These are phyloP conservation scores for Hirtodrosophila alboralis DNA, from an alignment of 2,888 invertebrate genomes.

Conservation along the genomic window DNA sequence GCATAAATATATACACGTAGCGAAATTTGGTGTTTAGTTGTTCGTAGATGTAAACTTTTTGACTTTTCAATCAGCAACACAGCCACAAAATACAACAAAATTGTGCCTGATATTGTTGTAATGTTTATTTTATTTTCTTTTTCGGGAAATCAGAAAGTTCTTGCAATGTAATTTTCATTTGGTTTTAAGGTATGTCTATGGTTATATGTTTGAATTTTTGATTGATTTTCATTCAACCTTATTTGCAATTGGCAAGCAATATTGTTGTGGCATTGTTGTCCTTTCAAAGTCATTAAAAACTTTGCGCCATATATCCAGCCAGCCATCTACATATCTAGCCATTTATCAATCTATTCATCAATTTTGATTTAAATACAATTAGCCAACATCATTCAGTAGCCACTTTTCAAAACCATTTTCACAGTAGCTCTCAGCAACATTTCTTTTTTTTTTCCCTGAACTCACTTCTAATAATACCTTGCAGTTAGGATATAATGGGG, in stretches of 20 bases:
- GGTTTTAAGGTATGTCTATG: conserved; percentile 4
- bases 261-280: conserved; percentile 8
- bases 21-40: conserved; percentile 53
- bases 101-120: conserved; percentile 40
- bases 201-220: conserved; percentile 4
- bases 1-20: background rate
- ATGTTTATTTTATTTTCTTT: too few relatives aligned
- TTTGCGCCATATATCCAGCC: conserved; percentile 12
- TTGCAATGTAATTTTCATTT: conserved; percentile 39
- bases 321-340: conserved; percentile 1
- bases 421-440: background rate
- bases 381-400: conserved; percentile 8
- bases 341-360: conserved; percentile 26
- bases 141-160: too few relatives aligned
- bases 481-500: background rate
- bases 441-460: too few relatives aligned
- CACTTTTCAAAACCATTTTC: conserved; percentile 9
- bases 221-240: conserved; percentile 50
- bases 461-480: too few relatives aligned
- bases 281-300: conserved; percentile 37
- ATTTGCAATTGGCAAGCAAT: conserved; percentile 27
- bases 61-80: conserved; percentile 67
- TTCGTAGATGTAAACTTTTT: conserved; percentile 65
- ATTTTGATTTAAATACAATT: conserved; percentile 33
- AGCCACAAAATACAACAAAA: conserved; percentile 21